Evolutionary conservation across 2,113 vertebrate genomes (phyloP).

Genomic region (Cichladusa arquata): DNA sequence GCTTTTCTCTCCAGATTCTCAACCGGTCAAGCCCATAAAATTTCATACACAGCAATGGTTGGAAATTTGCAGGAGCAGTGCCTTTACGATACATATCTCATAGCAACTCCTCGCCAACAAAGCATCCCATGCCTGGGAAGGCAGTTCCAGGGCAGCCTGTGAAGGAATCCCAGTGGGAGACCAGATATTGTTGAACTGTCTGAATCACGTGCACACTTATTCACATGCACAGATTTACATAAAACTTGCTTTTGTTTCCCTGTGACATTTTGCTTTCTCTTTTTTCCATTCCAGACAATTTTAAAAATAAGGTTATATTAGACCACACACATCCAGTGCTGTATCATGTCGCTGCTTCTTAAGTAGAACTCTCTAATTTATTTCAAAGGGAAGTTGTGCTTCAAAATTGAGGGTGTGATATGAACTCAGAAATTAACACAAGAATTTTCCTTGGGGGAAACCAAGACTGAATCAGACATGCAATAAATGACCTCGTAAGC

Average conservation of each 20-base stretch:
- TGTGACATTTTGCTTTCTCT: conserved; percentile 10
- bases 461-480: conserved; percentile 59
- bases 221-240: not conserved
- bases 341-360: conserved; percentile 55
- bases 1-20: not conserved
- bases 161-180: conserved; percentile 17
- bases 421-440: conserved; percentile 61
- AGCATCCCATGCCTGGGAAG: not conserved
- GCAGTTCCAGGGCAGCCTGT: not conserved
- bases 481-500: conserved; percentile 56
- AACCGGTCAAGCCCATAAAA: not conserved
- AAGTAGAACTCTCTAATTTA: conserved; percentile 58
- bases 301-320: conserved; percentile 31
- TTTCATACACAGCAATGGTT: not conserved
- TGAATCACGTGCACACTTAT: not conserved
- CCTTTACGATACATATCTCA: not conserved
- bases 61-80: not conserved
- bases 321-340: conserved; percentile 50
- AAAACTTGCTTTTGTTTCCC: conserved; percentile 33
- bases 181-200: not conserved
- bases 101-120: not conserved
- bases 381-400: conserved; percentile 66
- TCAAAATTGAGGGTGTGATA: conserved; percentile 67
- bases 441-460: conserved; percentile 66
- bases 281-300: conserved; percentile 23